phyloP scores from a whole-genome alignment of 2,888 invertebrate species.

The Pristionchus fissidentatus region DNA sequence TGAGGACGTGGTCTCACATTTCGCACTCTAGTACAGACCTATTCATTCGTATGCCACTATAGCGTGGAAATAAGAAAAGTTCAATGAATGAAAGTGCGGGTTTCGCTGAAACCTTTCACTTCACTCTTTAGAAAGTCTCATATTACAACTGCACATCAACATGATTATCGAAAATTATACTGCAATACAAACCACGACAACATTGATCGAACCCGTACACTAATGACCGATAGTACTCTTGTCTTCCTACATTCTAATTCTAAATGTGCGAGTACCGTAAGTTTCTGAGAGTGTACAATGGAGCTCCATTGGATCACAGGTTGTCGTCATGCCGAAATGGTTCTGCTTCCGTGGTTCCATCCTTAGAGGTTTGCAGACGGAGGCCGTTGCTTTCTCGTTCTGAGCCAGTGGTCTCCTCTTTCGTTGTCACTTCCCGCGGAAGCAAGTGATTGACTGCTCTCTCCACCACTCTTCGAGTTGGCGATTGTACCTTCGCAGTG shows the following conservation, averaged over 20 bases:
- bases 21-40: too few relatives aligned
- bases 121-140: too few relatives aligned
- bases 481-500: neutral
- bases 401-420: neutral
- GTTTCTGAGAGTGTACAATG: neutral
- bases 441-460: constrained; percentile 1
- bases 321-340: neutral
- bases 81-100: too few relatives aligned
- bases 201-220: neutral
- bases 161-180: too few relatives aligned
- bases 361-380: neutral
- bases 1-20: too few relatives aligned
- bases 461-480: neutral
- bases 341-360: neutral
- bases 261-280: neutral
- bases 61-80: too few relatives aligned
- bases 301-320: neutral
- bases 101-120: too few relatives aligned
- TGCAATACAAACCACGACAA: too few relatives aligned
- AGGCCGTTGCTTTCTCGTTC: neutral
- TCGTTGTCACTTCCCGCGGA: neutral
- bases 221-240: neutral
- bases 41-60: too few relatives aligned
- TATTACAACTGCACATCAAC: too few relatives aligned
- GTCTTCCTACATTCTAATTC: too few relatives aligned